Evolutionary conservation across 2,797 vertebrate genomes (phyloP).

Genomic region (Gymnoscopelus braueri): DNA sequence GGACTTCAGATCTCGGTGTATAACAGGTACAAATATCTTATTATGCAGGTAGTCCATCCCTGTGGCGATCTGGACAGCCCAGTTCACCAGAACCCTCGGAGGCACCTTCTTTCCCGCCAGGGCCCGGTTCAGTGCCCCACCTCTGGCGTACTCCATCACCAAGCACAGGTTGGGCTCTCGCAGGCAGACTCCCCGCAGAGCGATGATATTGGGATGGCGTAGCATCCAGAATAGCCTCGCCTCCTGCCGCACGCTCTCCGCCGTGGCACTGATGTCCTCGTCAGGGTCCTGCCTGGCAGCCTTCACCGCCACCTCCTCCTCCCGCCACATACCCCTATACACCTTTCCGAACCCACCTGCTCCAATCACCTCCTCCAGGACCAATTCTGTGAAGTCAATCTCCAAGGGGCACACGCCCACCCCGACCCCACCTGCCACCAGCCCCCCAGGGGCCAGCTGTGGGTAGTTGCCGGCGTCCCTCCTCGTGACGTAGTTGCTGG

Average conservation of each 20-base stretch:
- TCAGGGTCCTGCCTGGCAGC: conserved; percentile 91
- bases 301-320: conserved; percentile 90
- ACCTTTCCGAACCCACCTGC: conserved; percentile 94
- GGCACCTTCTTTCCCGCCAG: conserved; percentile 90
- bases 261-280: conserved; percentile 87
- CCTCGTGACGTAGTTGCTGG: conserved; percentile 90
- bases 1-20: conserved; percentile 95
- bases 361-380: conserved; percentile 91
- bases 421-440: conserved; percentile 69
- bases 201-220: conserved; percentile 90
- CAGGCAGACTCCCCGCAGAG: conserved; percentile 89
- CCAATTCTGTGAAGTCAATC: conserved; percentile 88
- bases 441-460: conserved; percentile 73
- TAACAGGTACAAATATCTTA: conserved; percentile 90
- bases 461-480: conserved; percentile 74
- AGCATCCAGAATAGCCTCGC: conserved; percentile 92
- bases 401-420: conserved; percentile 84
- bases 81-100: conserved; percentile 92
- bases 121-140: conserved; percentile 88
- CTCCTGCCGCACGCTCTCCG: conserved; percentile 90
- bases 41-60: conserved; percentile 95
- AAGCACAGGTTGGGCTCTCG: conserved; percentile 90
- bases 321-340: conserved; percentile 86
- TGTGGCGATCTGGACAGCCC: conserved; percentile 92
- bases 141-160: conserved; percentile 93